A percentile compares a stretch with the other conserved stretches of the same genome.
phyloP scores from a whole-genome alignment of 2,113 vertebrate genomes.

The Narcine bancroftii region DNA sequence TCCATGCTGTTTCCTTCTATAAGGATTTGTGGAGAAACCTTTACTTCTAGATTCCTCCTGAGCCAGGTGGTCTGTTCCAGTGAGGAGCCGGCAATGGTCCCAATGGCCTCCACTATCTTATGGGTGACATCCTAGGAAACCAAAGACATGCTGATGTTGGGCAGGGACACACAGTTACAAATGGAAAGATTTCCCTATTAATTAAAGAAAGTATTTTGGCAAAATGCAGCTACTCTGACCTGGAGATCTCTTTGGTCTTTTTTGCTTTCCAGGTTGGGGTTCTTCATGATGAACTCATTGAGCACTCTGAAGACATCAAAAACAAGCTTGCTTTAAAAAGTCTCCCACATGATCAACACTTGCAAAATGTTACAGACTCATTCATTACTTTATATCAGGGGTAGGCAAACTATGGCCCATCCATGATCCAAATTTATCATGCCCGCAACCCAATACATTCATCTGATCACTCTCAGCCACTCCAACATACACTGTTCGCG shows the following conservation, averaged over 20 bases:
- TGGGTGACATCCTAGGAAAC: slow-evolving; percentile 81
- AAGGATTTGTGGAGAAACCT: slow-evolving; percentile 87
- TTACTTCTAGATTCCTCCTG: slow-evolving; percentile 91
- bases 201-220: neutral
- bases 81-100: slow-evolving; percentile 88
- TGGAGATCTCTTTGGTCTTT: slow-evolving; percentile 97
- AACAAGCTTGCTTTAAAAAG: slow-evolving; percentile 5
- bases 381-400: neutral
- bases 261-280: slow-evolving; percentile 91
- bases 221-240: slow-evolving; percentile 53
- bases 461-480: too few relatives aligned
- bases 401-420: too few relatives aligned
- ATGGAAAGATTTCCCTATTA: neutral
- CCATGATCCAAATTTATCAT: too few relatives aligned
- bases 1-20: slow-evolving; percentile 84
- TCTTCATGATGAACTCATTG: slow-evolving; percentile 98
- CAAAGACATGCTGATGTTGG: neutral
- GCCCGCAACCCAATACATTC: too few relatives aligned
- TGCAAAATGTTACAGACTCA: neutral
- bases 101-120: slow-evolving; percentile 93
- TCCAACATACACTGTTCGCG: too few relatives aligned
- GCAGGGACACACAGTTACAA: neutral
- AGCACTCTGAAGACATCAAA: slow-evolving; percentile 65
- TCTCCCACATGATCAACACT: neutral
- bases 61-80: slow-evolving; percentile 97